phyloP scores from a whole-genome alignment of 2,113 vertebrate species.

The Cariama cristata region DNA sequence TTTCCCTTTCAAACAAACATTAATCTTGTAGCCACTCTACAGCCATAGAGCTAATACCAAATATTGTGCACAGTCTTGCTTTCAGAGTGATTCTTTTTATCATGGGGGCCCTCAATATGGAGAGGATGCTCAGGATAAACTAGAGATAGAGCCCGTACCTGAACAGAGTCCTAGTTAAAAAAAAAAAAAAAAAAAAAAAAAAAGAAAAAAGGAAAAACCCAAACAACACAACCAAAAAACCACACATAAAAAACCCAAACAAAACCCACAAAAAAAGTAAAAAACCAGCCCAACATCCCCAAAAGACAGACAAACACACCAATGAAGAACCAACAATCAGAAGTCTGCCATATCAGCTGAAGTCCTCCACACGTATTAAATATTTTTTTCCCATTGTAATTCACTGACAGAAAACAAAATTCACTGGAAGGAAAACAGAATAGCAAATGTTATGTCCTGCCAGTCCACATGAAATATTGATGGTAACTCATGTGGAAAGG shows the following conservation, averaged over 20 bases:
- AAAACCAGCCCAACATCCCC: fast-evolving
- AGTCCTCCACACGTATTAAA: background rate
- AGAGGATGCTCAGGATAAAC: background rate
- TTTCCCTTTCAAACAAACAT: background rate
- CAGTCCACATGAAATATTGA: background rate
- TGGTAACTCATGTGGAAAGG: constrained; percentile 42
- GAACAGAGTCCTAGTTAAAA: background rate
- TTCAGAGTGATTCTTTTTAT: background rate
- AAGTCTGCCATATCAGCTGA: background rate
- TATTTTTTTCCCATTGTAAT: background rate
- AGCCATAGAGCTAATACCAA: background rate
- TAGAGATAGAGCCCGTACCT: background rate
- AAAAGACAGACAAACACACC: background rate
- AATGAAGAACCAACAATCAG: background rate
- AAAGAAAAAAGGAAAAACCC: background rate
- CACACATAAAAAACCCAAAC: background rate
- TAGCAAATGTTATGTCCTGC: background rate
- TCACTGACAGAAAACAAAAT: background rate
- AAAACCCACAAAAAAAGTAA: background rate
- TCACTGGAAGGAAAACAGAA: background rate
- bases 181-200: no score
- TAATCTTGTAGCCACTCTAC: background rate
- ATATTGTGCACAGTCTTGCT: background rate
- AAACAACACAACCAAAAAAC: background rate
- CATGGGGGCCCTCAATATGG: fast-evolving